These are phyloP conservation scores for Pelecanus crispus DNA, from an alignment of 2,113 vertebrate species.

Conservation along the genomic window DNA sequence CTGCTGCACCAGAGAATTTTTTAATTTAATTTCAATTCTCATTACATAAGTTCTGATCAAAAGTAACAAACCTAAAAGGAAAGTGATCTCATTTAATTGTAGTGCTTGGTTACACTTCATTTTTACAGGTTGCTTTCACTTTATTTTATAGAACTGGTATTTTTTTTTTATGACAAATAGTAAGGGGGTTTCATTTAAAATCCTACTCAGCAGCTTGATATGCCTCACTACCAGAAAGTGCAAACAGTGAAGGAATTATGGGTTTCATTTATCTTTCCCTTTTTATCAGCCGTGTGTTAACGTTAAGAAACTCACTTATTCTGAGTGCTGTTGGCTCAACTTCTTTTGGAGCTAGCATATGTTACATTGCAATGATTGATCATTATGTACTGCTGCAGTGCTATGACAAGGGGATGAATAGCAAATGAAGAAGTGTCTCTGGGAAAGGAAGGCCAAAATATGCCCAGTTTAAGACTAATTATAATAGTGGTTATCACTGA, in stretches of 20 bases:
- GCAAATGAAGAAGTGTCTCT: not conserved
- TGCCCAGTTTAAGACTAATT: slow-evolving; percentile 26
- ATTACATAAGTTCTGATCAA: not conserved
- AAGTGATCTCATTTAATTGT: not conserved
- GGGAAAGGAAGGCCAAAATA: not conserved
- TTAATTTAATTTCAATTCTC: slow-evolving; percentile 26
- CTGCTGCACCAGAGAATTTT: not conserved
- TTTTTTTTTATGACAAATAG: slow-evolving; percentile 19
- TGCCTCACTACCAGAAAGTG: slow-evolving; percentile 13
- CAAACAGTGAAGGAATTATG: not conserved
- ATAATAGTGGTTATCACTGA: not conserved
- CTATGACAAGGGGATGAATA: slow-evolving; percentile 3
- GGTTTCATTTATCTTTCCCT: slow-evolving; percentile 1
- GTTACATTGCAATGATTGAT: slow-evolving; percentile 23
- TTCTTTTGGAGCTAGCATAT: not conserved
- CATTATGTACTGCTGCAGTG: not conserved
- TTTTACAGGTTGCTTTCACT: slow-evolving; percentile 33
- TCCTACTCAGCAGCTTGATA: slow-evolving; percentile 26
- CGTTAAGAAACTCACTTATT: slow-evolving; percentile 38
- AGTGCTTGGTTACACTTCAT: not conserved
- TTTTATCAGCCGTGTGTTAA: slow-evolving; percentile 1
- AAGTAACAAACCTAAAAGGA: slow-evolving; percentile 28
- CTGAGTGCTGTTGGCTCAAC: slow-evolving; percentile 32
- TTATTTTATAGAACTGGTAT: slow-evolving; percentile 1
- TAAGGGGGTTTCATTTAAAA: slow-evolving; percentile 10